phyloP scores from a whole-genome alignment of 2,797 vertebrate species.

The Morelia viridis region DNA sequence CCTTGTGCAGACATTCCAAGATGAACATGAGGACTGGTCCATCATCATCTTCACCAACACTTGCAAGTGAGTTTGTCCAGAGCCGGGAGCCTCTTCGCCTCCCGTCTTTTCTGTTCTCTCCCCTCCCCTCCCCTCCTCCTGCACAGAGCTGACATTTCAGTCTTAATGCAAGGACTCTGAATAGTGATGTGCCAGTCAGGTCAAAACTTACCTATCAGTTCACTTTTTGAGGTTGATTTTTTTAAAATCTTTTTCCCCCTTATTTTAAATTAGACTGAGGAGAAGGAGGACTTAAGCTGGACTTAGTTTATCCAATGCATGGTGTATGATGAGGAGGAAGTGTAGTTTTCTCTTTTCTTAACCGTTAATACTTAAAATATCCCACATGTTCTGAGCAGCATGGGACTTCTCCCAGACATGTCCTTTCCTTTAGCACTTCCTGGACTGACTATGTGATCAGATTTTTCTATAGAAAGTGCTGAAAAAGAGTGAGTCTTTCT shows the following conservation, averaged over 20 bases:
- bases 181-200: not conserved
- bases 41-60: constrained; percentile 95
- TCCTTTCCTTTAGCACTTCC: not conserved
- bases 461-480: not conserved
- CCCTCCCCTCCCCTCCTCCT: no score
- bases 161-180: not conserved
- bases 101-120: not conserved
- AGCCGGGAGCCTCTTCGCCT: not conserved
- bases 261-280: not conserved
- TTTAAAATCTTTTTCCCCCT: not conserved
- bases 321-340: not conserved
- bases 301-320: not conserved
- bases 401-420: not conserved
- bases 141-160: not conserved
- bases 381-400: not conserved
- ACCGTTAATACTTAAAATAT: not conserved
- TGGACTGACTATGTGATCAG: not conserved
- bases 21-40: constrained; percentile 89
- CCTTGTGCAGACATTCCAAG: constrained; percentile 89
- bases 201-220: not conserved
- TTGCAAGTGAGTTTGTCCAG: constrained; percentile 85
- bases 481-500: not conserved
- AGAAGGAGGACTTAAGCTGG: not conserved
- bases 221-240: not conserved
- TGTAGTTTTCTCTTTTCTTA: not conserved